Evolutionary conservation across 2,113 vertebrate species (phyloP).

Genomic region (Nematolebias whitei): DNA sequence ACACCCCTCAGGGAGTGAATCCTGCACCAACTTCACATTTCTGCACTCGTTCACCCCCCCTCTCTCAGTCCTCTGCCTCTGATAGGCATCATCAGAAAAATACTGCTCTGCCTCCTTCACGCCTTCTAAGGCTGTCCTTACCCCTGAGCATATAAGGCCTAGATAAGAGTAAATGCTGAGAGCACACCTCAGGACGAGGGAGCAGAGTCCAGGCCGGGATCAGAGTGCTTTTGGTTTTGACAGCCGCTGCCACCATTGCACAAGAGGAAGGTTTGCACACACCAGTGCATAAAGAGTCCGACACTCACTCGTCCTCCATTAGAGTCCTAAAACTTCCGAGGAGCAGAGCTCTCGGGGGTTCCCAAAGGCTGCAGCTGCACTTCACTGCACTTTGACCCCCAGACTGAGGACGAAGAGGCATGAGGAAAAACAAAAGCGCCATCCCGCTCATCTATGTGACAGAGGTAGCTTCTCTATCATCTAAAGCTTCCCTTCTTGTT

Average conservation of each 20-base stretch:
- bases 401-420: constrained; percentile 58
- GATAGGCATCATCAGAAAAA: constrained; percentile 41
- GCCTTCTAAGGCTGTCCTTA: constrained; percentile 62
- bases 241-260: constrained; percentile 42
- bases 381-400: constrained; percentile 69
- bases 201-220: neutral
- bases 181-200: constrained; percentile 15
- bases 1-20: constrained; percentile 38
- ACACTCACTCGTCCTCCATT: constrained; percentile 26
- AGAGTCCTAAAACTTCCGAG: constrained; percentile 42
- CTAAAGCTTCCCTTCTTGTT: no score
- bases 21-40: constrained; percentile 44
- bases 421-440: constrained; percentile 72
- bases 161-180: neutral
- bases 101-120: constrained; percentile 23
- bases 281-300: constrained; percentile 21
- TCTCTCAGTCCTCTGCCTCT: constrained; percentile 25
- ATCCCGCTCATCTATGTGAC: constrained; percentile 74
- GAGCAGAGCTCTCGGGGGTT: constrained; percentile 32
- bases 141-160: constrained; percentile 10
- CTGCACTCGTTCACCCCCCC: constrained; percentile 29
- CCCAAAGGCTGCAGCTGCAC: constrained; percentile 24
- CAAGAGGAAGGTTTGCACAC: constrained; percentile 65
- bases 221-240: constrained; percentile 19
- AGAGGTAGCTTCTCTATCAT: constrained; percentile 50